phyloP scores from a whole-genome alignment of 2,797 vertebrate species.

The Sebastes hubbsi region DNA sequence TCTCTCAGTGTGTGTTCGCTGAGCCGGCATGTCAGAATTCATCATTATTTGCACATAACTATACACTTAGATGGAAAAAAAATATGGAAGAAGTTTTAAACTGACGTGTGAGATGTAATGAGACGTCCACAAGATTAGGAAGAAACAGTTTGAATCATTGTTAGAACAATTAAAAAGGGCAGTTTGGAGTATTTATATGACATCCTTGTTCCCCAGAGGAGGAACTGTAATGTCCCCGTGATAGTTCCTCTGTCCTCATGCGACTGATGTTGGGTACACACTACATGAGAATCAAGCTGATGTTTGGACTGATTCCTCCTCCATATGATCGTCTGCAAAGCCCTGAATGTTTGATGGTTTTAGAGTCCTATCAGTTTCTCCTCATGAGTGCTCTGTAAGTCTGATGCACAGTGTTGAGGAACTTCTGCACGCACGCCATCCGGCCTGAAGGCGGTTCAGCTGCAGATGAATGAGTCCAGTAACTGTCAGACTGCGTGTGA shows the following conservation, averaged over 20 bases:
- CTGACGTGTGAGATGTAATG: neutral
- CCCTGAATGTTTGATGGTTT: too few species aligned
- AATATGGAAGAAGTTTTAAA: neutral
- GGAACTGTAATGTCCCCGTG: neutral
- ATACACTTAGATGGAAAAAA: neutral
- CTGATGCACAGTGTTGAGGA: neutral
- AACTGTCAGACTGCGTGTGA: neutral
- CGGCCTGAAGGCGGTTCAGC: conserved; percentile 29
- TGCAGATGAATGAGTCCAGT: conserved; percentile 36
- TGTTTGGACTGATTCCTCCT: too few species aligned
- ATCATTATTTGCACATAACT: too few species aligned
- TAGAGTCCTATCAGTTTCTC: neutral
- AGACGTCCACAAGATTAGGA: neutral
- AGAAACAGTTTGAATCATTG: neutral
- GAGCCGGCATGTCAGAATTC: neutral
- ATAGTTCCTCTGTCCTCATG: too few species aligned
- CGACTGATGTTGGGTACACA: too few species aligned
- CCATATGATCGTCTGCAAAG: too few species aligned
- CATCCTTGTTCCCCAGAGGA: neutral
- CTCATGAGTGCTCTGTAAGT: neutral
- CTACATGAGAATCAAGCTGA: too few species aligned
- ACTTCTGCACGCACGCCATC: neutral
- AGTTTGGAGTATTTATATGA: neutral
- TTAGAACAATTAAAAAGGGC: neutral
- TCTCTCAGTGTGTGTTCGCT: neutral